Percentiles rank a stretch among this genome's conserved stretches.
These are phyloP conservation scores for Oncorhynchus gorbuscha DNA, from an alignment of 2,113 vertebrate genomes.

Conservation along the genomic window DNA sequence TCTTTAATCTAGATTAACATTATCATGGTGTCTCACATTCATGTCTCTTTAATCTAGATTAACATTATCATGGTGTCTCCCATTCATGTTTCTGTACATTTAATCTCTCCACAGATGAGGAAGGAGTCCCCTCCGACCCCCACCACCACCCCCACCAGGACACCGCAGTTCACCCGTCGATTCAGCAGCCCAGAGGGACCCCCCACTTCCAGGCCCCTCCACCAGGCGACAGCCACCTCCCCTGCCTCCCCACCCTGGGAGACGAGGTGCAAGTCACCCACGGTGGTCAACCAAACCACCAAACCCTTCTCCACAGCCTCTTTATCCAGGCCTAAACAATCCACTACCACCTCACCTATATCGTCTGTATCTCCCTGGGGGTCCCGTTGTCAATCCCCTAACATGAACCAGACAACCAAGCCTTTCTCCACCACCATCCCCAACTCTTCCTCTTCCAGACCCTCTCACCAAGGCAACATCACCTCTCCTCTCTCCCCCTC, in stretches of 20 bases:
- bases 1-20: not conserved
- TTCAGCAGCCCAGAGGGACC: conserved; percentile 74
- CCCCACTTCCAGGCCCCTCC: not conserved
- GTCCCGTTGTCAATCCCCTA: conserved; percentile 80
- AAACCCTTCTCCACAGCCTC: conserved; percentile 24
- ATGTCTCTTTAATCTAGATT: conserved; percentile 32
- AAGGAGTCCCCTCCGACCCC: conserved; percentile 68
- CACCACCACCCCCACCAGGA: conserved; percentile 69
- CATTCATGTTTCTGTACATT: conserved; percentile 2
- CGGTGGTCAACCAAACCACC: conserved; percentile 24
- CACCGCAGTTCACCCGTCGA: conserved; percentile 63
- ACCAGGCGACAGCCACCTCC: conserved; percentile 38
- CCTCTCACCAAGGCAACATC: conserved; percentile 49
- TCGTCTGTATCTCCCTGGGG: conserved; percentile 68
- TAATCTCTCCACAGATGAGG: conserved; percentile 76
- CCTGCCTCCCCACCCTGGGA: conserved; percentile 57
- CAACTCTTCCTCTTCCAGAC: conserved; percentile 34
- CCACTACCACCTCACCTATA: conserved; percentile 62
- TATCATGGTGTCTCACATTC: too few relatives aligned
- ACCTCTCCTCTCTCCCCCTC: conserved; percentile 42
- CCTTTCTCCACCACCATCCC: conserved; percentile 62
- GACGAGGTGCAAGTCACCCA: conserved; percentile 54
- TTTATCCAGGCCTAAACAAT: conserved; percentile 47
- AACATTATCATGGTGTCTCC: conserved; percentile 34
- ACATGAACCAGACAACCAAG: conserved; percentile 61